Base-by-base conservation (phyloP, 2,888 invertebrate species). In the Diarsia brunnea region DNA sequence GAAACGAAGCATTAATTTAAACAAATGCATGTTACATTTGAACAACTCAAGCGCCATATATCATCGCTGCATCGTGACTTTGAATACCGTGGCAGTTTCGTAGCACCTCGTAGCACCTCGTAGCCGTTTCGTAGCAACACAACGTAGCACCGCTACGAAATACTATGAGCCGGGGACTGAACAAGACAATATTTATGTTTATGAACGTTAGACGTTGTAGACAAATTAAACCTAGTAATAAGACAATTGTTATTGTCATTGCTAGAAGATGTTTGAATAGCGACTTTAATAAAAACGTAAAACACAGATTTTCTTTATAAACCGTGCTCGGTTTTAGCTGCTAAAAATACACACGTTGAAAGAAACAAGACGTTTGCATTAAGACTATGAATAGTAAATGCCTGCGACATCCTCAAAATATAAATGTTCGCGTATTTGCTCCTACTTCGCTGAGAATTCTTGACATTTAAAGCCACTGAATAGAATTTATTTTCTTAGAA, bases 81-180 rank as follows among this genome's bases (percentile, higher is more conserved):
- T 71, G 72, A 77, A 82, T 67, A 66, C n/a, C 51, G 60, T 73
- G 75, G 65, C 79, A 73, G 69, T 70, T 53, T 53, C 77, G 86
- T 78, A 38, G 38, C 38, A 38, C 38, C 8, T 38, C 38, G 38
- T 38, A 84, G 81, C 61, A 70, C 75, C 55, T 49, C 77, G 86
- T 78, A 84, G 81, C 58, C 65, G 8, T 61, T 72, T 51, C 68
- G 63, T 82, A 73, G 81, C 70, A n/a, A 69, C 27, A 61, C 49
- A 47, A 27, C 65, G 79, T 72, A 79, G 61, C 61, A 10, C 51
- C 12, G 64, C 78, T 84, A 83, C 81, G 70, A 73, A 47, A 53
- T 76, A 68, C 67, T 74, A 77, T 49, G 51, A 69, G 60, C 68
- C 31, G 14, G 71, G 69, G 74, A 84, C 53, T 63, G 60, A 58